These are phyloP conservation scores for Octonoba sinensis DNA, from an alignment of 2,888 invertebrate genomes.

Conservation along the genomic window DNA sequence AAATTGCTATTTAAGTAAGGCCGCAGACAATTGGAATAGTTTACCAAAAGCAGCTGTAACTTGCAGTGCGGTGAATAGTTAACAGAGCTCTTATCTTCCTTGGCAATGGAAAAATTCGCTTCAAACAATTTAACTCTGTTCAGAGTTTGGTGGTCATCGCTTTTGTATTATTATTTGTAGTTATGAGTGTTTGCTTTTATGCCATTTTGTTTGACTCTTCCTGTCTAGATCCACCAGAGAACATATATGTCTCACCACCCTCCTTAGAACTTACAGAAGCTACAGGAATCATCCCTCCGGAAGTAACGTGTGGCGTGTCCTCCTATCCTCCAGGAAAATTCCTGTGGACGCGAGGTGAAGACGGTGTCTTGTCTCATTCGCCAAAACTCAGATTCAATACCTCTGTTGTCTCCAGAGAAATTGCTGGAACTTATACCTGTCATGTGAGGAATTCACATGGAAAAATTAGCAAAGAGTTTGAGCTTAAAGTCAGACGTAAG, in stretches of 20 bases:
- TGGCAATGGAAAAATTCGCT: too few species aligned
- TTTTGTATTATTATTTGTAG: too few species aligned
- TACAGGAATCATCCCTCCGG: slow-evolving; percentile 66
- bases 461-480: slow-evolving; percentile 78
- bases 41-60: too few species aligned
- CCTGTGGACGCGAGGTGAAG: slow-evolving; percentile 78
- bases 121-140: too few species aligned
- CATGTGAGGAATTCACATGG: slow-evolving; percentile 80
- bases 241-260: slow-evolving; percentile 79
- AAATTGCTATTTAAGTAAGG: too few species aligned
- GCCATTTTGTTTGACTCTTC: too few species aligned
- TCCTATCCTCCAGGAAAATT: slow-evolving; percentile 77
- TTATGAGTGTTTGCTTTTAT: too few species aligned
- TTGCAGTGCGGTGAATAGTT: too few species aligned
- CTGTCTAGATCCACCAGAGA: slow-evolving; percentile 83
- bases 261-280: slow-evolving; percentile 70
- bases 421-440: slow-evolving; percentile 84
- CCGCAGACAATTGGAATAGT: too few species aligned
- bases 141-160: too few species aligned
- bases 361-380: slow-evolving; percentile 73
- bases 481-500: slow-evolving; percentile 88
- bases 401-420: slow-evolving; percentile 77
- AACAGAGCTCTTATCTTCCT: too few species aligned
- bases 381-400: slow-evolving; percentile 76
- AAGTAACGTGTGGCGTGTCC: slow-evolving; percentile 66